Conservation (phyloP, 2,113 vertebrate genomes). For the Acanthochromis polyacanthus region DNA sequence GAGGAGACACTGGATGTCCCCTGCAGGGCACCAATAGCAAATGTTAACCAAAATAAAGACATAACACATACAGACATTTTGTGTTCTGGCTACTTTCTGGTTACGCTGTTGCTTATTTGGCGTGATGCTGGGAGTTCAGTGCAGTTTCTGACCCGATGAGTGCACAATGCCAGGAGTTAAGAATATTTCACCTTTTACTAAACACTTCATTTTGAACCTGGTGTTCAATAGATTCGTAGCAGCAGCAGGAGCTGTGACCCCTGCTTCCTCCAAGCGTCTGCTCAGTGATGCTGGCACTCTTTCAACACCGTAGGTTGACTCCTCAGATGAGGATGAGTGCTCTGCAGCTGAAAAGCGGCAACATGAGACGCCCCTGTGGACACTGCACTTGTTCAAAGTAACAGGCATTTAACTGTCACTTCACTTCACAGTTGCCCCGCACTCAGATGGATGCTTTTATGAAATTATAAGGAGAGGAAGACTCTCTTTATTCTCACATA, state of each 20-base stretch:
- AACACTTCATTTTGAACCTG: slow-evolving; percentile 29
- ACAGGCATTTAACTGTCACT: slow-evolving; percentile 14
- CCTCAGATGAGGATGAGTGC: slow-evolving; percentile 29
- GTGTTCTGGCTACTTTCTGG: slow-evolving; percentile 2
- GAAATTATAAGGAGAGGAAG: background rate
- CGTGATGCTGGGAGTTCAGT: background rate
- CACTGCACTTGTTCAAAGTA: slow-evolving; percentile 1
- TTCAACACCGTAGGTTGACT: slow-evolving; percentile 28
- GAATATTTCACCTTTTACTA: slow-evolving; percentile 45
- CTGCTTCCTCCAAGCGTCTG: slow-evolving; percentile 29
- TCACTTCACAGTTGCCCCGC: background rate
- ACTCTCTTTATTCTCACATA: background rate
- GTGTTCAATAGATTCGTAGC: slow-evolving; percentile 7
- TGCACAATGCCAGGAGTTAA: slow-evolving; percentile 27
- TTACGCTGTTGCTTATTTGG: slow-evolving; percentile 3
- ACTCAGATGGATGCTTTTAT: background rate
- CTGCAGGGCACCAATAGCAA: no score
- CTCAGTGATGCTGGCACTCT: slow-evolving; percentile 16
- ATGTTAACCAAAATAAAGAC: no score
- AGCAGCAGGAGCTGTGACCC: slow-evolving; percentile 23
- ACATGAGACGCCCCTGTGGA: slow-evolving; percentile 18
- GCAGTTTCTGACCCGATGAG: slow-evolving; percentile 18
- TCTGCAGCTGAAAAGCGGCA: slow-evolving; percentile 24
- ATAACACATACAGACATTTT: no score
- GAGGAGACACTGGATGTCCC: no score